Percentiles rank a stretch among this genome's conserved stretches.
These are phyloP conservation scores for Lasioglossum malachurum DNA, from an alignment of 2,888 invertebrate species.

Conservation along the genomic window DNA sequence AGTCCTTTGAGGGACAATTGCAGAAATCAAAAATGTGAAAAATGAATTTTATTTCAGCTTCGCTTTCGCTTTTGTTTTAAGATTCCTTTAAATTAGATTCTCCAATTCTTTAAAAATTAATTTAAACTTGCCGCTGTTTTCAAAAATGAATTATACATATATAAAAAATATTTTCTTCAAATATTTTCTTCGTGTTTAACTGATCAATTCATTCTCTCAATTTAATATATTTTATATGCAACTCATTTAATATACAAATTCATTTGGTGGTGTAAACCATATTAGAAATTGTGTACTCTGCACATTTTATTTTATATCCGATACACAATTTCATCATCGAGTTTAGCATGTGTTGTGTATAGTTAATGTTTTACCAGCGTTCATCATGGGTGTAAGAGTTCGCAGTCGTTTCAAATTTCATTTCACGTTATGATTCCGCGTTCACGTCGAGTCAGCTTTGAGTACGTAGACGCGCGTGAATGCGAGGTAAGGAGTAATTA, in stretches of 20 bases:
- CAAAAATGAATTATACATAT: not conserved
- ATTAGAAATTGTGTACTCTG: not conserved
- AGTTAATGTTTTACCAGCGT: not conserved
- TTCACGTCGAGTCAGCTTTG: not conserved
- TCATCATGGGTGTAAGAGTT: not conserved
- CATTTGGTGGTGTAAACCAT: too few species aligned
- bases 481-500: not conserved
- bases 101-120: too few species aligned
- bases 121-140: not conserved
- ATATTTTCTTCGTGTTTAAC: not conserved
- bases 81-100: too few species aligned
- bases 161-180: not conserved
- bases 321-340: not conserved
- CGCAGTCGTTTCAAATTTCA: not conserved
- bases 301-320: not conserved
- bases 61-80: too few species aligned
- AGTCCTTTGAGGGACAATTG: too few species aligned
- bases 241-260: not conserved
- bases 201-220: not conserved
- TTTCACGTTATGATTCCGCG: not conserved
- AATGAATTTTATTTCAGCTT: not conserved
- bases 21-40: not conserved
- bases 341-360: not conserved
- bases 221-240: not conserved
- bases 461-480: not conserved